phyloP scores from a whole-genome alignment of 2,888 invertebrate genomes.

The Perizoma flavofasciatum region DNA sequence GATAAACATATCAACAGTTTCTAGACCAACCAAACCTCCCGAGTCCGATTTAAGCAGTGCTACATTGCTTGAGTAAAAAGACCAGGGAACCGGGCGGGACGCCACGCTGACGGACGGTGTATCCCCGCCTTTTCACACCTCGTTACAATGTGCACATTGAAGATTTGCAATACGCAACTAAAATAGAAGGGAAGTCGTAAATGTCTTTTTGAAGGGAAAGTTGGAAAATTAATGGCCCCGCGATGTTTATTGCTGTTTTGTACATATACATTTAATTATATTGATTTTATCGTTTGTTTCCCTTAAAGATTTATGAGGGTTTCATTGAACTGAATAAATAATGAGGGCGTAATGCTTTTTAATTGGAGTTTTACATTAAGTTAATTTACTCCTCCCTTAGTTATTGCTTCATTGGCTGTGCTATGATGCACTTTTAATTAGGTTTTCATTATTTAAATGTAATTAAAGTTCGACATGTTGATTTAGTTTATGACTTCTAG shows the following conservation, averaged over 20 bases:
- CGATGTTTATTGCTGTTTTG: conserved; percentile 39
- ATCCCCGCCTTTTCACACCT: conserved; percentile 39
- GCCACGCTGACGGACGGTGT: neutral
- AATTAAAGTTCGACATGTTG: conserved; percentile 19
- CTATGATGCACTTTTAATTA: conserved; percentile 12
- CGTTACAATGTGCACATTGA: conserved; percentile 49
- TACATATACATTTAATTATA: conserved; percentile 37
- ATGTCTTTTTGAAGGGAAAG: conserved; percentile 49
- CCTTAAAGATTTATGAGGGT: conserved; percentile 23
- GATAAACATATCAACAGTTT: conserved; percentile 34
- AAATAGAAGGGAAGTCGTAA: conserved; percentile 52
- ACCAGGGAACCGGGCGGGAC: too few species aligned
- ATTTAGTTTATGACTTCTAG: conserved; percentile 8
- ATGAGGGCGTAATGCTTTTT: conserved; percentile 12
- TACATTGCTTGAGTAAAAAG: too few species aligned
- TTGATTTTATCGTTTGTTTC: conserved; percentile 33
- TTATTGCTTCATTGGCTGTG: conserved; percentile 22
- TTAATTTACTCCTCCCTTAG: conserved; percentile 6
- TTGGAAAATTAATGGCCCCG: conserved; percentile 47
- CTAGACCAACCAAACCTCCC: conserved; percentile 40
- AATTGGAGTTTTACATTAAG: conserved; percentile 9
- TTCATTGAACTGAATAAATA: conserved; percentile 16
- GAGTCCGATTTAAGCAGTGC: neutral
- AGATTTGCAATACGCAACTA: conserved; percentile 49
- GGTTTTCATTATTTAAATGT: conserved; percentile 17